Conservation (phyloP, 2,888 invertebrate genomes). For the Heterodera filipjevi region DNA sequence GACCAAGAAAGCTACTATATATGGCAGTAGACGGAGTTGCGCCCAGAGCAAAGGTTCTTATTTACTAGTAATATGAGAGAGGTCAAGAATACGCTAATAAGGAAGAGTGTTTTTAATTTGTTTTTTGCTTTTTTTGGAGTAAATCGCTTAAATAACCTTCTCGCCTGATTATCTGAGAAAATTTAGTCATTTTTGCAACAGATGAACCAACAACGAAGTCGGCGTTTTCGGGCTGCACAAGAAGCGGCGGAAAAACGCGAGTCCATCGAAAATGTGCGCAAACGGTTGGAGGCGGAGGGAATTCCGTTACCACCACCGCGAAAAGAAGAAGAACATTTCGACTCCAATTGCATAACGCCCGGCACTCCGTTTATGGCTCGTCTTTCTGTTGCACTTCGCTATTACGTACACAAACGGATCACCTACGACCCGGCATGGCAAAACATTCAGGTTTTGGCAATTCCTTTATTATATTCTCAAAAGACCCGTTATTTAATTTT, state of each 20-base stretch:
- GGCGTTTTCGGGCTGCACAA: conserved; percentile 93
- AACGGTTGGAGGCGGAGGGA: conserved; percentile 60
- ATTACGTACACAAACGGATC: conserved; percentile 76
- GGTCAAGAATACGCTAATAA: too few species aligned
- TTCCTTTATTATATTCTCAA: too few species aligned
- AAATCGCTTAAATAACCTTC: too few species aligned
- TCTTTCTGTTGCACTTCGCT: conserved; percentile 73
- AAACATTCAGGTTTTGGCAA: conserved; percentile 76
- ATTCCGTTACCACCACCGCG: conserved; percentile 72
- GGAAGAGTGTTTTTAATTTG: too few species aligned
- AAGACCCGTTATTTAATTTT: too few species aligned
- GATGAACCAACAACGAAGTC: conserved; percentile 98
- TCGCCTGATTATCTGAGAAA: too few species aligned
- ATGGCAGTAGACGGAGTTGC: conserved; percentile 98
- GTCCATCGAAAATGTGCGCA: conserved; percentile 76
- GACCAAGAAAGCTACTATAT: conserved; percentile 79
- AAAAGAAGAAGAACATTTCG: conserved; percentile 89
- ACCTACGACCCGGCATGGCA: conserved; percentile 95
- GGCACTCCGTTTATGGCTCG: conserved; percentile 72
- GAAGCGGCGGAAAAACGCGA: conserved; percentile 86
- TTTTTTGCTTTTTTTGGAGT: too few species aligned
- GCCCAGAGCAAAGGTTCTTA: conserved; percentile 79
- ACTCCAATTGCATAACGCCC: conserved; percentile 98
- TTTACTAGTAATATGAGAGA: too few species aligned
- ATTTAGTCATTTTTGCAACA: conserved; percentile 10